phyloP scores from a whole-genome alignment of 1,140 invertebrate species.

The Antheraea pernyi region DNA sequence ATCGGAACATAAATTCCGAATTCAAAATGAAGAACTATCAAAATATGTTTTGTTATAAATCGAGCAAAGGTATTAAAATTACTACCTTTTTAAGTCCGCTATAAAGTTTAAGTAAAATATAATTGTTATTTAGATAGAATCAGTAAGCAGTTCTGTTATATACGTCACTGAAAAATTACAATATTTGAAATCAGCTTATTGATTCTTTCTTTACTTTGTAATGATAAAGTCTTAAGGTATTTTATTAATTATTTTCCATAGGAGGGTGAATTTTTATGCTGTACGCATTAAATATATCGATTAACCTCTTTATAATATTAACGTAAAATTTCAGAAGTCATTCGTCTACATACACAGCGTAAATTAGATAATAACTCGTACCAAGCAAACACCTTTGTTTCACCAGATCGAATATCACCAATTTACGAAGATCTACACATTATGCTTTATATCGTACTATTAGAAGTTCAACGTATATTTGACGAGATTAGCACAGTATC shows the following conservation, averaged over 20 bases:
- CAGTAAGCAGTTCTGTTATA: not conserved
- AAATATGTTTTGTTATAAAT: constrained; percentile 2
- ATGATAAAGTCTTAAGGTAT: not conserved
- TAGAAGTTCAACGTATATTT: not conserved
- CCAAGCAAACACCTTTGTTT: constrained; percentile 1
- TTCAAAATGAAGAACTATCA: constrained; percentile 1
- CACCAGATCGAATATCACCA: not conserved
- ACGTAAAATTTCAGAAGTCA: constrained; percentile 1
- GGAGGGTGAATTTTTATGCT: not conserved
- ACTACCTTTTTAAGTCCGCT: not conserved
- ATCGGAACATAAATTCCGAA: not conserved
- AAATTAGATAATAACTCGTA: constrained; percentile 3
- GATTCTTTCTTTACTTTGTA: not conserved
- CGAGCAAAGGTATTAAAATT: not conserved
- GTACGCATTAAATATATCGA: not conserved
- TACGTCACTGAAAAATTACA: not conserved
- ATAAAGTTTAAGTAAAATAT: not conserved
- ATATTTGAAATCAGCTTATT: not conserved
- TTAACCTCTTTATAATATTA: not conserved
- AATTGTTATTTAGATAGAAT: not conserved
- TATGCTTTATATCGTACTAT: not conserved
- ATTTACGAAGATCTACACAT: not conserved
- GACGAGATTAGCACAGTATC: not conserved
- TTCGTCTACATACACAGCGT: not conserved
- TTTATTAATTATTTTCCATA: not conserved